A percentile compares a stretch with the other conserved stretches of the same genome.
phyloP scores from a whole-genome alignment of 2,797 vertebrate genomes.

The Cyprinodon diabolis region DNA sequence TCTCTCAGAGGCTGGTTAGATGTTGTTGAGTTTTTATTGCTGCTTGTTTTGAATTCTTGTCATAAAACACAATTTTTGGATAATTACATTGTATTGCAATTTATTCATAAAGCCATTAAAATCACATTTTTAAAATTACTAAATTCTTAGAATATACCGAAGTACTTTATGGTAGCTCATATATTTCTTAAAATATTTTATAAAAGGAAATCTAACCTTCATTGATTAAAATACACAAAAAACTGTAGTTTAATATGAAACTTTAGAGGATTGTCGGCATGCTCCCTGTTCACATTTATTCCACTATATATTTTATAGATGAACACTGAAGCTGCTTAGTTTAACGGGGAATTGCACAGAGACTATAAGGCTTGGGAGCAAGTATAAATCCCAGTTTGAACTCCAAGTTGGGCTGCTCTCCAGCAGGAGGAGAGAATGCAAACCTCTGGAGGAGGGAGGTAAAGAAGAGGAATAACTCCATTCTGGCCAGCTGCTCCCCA shows the following conservation, averaged over 20 bases:
- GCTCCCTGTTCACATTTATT: background rate
- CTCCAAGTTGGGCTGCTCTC: slow-evolving; percentile 66
- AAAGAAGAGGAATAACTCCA: slow-evolving; percentile 79
- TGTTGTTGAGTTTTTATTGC: background rate
- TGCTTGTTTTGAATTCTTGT: background rate
- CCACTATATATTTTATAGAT: background rate
- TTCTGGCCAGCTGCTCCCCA: slow-evolving; percentile 81
- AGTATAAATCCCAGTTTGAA: slow-evolving; percentile 53
- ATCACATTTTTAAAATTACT: background rate
- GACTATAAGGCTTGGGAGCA: slow-evolving; percentile 72
- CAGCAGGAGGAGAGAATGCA: slow-evolving; percentile 67
- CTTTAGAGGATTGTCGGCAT: background rate
- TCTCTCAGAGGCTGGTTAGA: background rate
- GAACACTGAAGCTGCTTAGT: too few species aligned
- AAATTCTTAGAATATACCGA: background rate
- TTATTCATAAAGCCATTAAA: background rate
- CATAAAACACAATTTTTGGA: background rate
- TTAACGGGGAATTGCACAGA: slow-evolving; percentile 64
- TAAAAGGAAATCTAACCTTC: background rate
- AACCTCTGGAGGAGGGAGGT: slow-evolving; percentile 83
- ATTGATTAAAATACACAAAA: too few species aligned
- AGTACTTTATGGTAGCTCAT: background rate
- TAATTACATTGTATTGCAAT: background rate
- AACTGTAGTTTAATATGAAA: background rate
- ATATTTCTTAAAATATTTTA: background rate